These are phyloP conservation scores for Pangasius larnaudii DNA, from an alignment of 2,797 vertebrate genomes.

Conservation along the genomic window DNA sequence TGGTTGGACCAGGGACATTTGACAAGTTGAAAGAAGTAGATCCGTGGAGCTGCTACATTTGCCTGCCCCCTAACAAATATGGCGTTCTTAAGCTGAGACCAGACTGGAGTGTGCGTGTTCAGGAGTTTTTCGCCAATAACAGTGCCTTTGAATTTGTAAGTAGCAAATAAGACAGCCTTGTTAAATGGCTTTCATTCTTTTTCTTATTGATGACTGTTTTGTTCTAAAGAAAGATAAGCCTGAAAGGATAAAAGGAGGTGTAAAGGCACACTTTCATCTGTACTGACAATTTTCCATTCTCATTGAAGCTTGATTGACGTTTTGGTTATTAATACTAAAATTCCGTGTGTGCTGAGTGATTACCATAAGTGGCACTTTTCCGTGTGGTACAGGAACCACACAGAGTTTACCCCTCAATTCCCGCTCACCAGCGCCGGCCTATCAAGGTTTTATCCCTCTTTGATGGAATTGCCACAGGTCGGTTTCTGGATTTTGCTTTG, in stretches of 20 bases:
- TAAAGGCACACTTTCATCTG: background rate
- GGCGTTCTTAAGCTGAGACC: constrained; percentile 82
- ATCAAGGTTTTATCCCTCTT: constrained; percentile 91
- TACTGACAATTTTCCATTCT: background rate
- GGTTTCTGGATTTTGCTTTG: background rate
- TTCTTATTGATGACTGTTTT: background rate
- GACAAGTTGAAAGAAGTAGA: constrained; percentile 82
- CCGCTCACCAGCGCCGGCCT: constrained; percentile 81
- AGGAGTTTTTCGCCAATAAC: constrained; percentile 90
- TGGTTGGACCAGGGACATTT: constrained; percentile 83
- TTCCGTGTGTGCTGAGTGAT: background rate
- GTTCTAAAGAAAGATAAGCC: background rate
- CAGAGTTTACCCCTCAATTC: constrained; percentile 88
- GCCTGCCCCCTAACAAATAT: constrained; percentile 76
- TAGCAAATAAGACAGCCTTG: constrained; percentile 4
- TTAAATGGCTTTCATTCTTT: background rate
- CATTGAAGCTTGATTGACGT: background rate
- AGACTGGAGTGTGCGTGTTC: constrained; percentile 87
- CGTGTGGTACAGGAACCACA: constrained; percentile 82
- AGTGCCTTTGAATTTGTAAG: constrained; percentile 89
- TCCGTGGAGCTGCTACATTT: constrained; percentile 94
- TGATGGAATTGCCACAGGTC: constrained; percentile 92
- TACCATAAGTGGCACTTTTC: background rate
- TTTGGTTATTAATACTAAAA: background rate
- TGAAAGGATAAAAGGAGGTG: no score